Evolutionary conservation across 2,797 vertebrate genomes (phyloP), one percentile per base, ranked within the genome.

Genomic region (Enteromius anoplus): DNA sequence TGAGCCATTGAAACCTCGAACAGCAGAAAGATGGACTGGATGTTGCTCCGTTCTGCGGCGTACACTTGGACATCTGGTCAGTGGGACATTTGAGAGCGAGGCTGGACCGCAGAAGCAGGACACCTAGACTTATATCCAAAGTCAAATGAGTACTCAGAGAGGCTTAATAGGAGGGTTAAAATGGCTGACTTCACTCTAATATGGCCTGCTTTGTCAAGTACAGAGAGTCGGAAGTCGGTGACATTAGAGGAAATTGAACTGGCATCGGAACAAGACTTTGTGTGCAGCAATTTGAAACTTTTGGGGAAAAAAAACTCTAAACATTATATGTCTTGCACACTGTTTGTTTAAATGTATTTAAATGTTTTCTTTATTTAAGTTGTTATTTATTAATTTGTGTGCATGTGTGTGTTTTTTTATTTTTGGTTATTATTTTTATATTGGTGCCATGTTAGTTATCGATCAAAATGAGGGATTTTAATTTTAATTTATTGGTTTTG

Each of bases 41-140:
- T 84, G 81, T 82, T 75, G 66, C 34, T 17, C 71, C 66, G 65
- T 82, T 85, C 82, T 83, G 73, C 49, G 40, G 29, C 37, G 60
- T 23, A 75, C 66, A 83, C 73, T 83, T 80, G 73, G 80, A 85
- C 85, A 85, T 85, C 86, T 88, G 83, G 77, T 83, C 64, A 81
- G 77, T 81, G 81, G 84, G 75, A 84, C 85, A 58, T 86, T 88
- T 80, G 85, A 88, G 85, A 80, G 71, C 19, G 19, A 78, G 47
- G 34, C 68, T 88, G 80, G 85, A 80, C 79, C 71, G 45, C 70
- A 71, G 34, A 65, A 68, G 80, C 76, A 65, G 29, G 47, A 71
- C 80, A 76, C 72, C 77, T 85, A 72, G 55, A 82, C 73, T 76
- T 82, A 60, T 81, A 75, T 84, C 78, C 84, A 81, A 81, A 88